A percentile compares a stretch with the other conserved stretches of the same genome.
These are phyloP conservation scores for Cladorhizidae sp. DNA, from an alignment of 37 sponge, comb jelly and placozoan genomes.

Conservation along the genomic window DNA sequence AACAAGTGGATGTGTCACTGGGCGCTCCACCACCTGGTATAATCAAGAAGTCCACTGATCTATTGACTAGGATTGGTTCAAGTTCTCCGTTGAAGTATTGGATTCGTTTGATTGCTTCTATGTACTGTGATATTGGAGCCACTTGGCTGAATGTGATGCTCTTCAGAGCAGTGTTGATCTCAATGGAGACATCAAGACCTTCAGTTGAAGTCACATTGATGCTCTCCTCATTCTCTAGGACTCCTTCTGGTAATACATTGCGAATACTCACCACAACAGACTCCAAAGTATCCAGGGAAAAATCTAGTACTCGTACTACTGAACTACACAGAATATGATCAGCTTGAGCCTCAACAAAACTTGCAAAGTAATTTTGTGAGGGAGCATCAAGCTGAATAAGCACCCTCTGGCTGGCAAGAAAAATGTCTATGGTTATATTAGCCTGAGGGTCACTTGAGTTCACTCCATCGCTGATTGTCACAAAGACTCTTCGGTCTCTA, in stretches of 20 bases:
- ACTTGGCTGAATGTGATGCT: conserved; percentile 47
- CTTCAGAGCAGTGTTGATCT: conserved; percentile 61
- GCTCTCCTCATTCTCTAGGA: conserved; percentile 26
- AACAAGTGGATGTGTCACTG: conserved; percentile 44
- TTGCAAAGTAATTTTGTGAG: conserved; percentile 52
- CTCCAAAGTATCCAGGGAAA: conserved; percentile 47
- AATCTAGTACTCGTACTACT: conserved; percentile 39
- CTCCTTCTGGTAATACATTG: conserved; percentile 13
- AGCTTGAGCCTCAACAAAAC: conserved; percentile 37
- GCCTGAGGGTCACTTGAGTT: conserved; percentile 5
- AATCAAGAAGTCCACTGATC: conserved; percentile 70
- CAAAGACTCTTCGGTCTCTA: conserved; percentile 46
- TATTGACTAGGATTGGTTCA: conserved; percentile 51
- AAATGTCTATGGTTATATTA: conserved; percentile 50
- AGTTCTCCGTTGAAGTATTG: conserved; percentile 56
- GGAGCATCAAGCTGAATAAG: conserved; percentile 68
- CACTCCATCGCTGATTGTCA: conserved; percentile 48
- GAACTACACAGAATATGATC: conserved; percentile 8
- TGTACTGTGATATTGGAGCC: conserved; percentile 26
- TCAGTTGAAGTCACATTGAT: conserved; percentile 1
- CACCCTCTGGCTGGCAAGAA: conserved; percentile 41
- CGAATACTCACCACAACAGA: conserved; percentile 60
- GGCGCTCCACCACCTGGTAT: conserved; percentile 75
- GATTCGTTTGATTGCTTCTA: conserved; percentile 51
- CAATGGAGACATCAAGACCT: conserved; percentile 38